Conservation (phyloP, 2,113 vertebrate species). For the Steatornis caripensis region DNA sequence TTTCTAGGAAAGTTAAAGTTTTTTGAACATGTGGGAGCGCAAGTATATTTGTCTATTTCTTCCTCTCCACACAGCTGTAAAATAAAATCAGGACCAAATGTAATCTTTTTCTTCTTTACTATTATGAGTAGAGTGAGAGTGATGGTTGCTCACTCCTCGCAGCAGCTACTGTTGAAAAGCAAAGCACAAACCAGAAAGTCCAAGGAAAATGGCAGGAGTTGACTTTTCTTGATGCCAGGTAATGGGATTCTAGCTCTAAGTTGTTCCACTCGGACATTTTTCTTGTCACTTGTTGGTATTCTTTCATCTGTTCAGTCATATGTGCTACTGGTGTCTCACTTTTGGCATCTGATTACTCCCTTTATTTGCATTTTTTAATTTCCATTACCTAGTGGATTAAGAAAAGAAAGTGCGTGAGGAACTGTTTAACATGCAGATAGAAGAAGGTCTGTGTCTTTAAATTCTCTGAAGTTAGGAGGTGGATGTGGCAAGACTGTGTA, state of each 20-base stretch:
- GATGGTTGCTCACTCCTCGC: background rate
- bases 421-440: background rate
- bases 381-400: background rate
- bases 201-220: background rate
- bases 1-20: background rate
- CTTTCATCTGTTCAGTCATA: background rate
- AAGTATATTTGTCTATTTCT: background rate
- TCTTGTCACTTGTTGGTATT: background rate
- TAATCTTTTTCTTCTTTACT: background rate
- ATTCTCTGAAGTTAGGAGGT: slow-evolving; percentile 51
- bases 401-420: background rate
- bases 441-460: slow-evolving; percentile 42
- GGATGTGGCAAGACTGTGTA: slow-evolving; percentile 46
- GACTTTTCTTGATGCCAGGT: background rate
- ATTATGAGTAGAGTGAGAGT: background rate
- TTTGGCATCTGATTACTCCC: background rate
- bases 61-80: background rate
- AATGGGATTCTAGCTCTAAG: background rate
- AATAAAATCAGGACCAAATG: background rate
- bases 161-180: background rate
- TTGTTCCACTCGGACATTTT: background rate
- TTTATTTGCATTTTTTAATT: background rate
- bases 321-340: background rate
- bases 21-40: background rate
- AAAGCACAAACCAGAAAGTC: background rate